Conservation (phyloP, 1,140 invertebrate species). For the Atta texana region DNA sequence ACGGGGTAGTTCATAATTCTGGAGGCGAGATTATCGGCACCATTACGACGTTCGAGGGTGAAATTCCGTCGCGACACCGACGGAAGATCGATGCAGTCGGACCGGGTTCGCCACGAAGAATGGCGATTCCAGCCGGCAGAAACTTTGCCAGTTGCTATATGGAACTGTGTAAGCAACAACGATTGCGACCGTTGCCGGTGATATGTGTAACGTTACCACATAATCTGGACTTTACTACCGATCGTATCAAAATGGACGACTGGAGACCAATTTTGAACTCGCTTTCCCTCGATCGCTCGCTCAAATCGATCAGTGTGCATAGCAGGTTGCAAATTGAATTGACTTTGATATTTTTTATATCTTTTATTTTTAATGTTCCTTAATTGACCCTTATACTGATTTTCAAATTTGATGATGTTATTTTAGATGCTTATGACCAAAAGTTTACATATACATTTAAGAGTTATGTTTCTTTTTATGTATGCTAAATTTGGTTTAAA, state of each 20-base stretch:
- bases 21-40: conserved; percentile 2
- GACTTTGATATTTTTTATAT: conserved; percentile 52
- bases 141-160: conserved; percentile 83
- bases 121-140: conserved; percentile 72
- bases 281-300: conserved; percentile 88
- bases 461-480: neutral
- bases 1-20: conserved; percentile 25
- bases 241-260: conserved; percentile 89
- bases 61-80: conserved; percentile 23
- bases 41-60: conserved; percentile 21
- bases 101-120: conserved; percentile 54
- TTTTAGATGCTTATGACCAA: neutral
- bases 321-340: conserved; percentile 69
- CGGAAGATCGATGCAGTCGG: conserved; percentile 50
- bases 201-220: conserved; percentile 83
- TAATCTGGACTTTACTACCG: conserved; percentile 88
- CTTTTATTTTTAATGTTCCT: neutral
- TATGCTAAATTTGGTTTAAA: neutral
- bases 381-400: neutral
- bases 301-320: conserved; percentile 82
- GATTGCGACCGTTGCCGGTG: conserved; percentile 80
- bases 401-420: neutral
- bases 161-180: conserved; percentile 82
- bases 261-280: conserved; percentile 90
- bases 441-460: neutral